phyloP scores from a whole-genome alignment of 2,113 vertebrate species.

The Arvicanthis niloticus region DNA sequence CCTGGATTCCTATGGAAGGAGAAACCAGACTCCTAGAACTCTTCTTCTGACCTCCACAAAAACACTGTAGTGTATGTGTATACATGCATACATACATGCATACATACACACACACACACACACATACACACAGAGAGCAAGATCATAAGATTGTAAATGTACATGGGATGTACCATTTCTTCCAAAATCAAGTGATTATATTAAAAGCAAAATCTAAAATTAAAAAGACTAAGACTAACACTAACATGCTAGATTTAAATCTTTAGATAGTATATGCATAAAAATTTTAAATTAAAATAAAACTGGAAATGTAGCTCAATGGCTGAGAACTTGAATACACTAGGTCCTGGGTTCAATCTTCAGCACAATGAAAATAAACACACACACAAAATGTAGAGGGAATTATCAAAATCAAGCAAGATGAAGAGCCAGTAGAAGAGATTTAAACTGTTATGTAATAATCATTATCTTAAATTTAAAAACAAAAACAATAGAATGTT shows the following conservation, averaged over 20 bases:
- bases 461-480: not conserved
- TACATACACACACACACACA: not conserved
- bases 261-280: not conserved
- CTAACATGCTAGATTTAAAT: not conserved
- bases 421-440: not conserved
- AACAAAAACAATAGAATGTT: not conserved
- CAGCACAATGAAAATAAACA: not conserved
- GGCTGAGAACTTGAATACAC: not conserved
- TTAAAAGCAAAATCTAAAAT: not conserved
- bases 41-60: not conserved
- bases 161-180: not conserved
- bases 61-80: not conserved
- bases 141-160: not conserved
- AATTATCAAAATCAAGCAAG: not conserved
- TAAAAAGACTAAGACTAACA: too few species aligned
- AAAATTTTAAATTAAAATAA: not conserved
- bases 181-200: not conserved
- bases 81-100: not conserved
- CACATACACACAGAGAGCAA: too few species aligned
- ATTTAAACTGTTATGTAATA: too few species aligned
- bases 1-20: not conserved
- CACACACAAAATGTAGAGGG: not conserved
- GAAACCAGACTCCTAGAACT: not conserved
- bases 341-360: not conserved
- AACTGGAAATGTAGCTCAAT: not conserved